Base-by-base conservation (phyloP, 1,140 invertebrate species). In the Zaprionus ghesquierei region DNA sequence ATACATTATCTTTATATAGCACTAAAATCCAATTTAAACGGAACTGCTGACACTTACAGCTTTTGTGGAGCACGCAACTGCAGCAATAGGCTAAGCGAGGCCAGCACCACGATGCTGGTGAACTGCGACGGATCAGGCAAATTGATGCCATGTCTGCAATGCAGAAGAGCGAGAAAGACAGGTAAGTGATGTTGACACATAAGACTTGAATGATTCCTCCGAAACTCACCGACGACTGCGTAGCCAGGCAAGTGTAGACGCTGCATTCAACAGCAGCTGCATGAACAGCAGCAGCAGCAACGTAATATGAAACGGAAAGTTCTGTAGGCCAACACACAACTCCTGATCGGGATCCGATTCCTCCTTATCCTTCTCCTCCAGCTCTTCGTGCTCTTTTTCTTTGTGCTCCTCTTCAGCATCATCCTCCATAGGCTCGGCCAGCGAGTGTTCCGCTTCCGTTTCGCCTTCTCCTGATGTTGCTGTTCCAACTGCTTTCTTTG, bases 181-280 rank as follows among this genome's bases (percentile, higher is more conserved):
- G 5, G 0, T 31, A 3, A 53, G 33, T 50, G 29, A 12, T 33
- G 5, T 13, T 5, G 1, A 49, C n/a, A 23, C 60, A 53, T 55
- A n/a, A 0, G 0, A 41, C 25, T 25, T 0, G 20, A 38, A 0
- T 22, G 5, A 15, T 41, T 15, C n/a, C 20, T 20, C 1, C 3
- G 1, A 22, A 10, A 93, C 93, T 92, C 92, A 95, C 94, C 93
- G 93, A 61, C 93, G 94, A 91, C 94, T 94, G 65, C 93, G 93
- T 1, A 94, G 93, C 94, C 94, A 95, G 5, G 94, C 94, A 31
- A 95, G 72, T 12, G 93, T 87, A 20, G 93, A 92, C 2, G 94
- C 94, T 5, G 93, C 72, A 89, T 94, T 94, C 2, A 94, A 84
- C 15, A 93, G 62, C 5, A 94, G 92, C 3, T 94, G 92, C 50